Conservation (phyloP, 2,797 vertebrate genomes). For the Sebastes hubbsi region DNA sequence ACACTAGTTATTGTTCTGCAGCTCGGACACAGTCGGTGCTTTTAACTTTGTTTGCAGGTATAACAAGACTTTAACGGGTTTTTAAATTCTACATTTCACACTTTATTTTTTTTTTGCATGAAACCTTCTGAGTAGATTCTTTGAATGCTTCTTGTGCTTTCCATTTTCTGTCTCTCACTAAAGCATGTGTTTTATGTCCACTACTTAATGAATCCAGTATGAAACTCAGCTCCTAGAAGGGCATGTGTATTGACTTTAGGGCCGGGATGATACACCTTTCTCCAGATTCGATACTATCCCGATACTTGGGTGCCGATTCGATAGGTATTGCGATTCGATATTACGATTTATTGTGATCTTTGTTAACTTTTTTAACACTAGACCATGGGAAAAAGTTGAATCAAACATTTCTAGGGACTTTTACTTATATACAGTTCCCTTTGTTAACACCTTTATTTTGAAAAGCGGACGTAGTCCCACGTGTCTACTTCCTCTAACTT, state of each 20-base stretch:
- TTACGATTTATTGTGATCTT: too few relatives aligned
- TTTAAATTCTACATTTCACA: background rate
- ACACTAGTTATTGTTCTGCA: conserved; percentile 1
- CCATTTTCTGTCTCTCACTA: conserved; percentile 4
- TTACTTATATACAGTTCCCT: too few relatives aligned
- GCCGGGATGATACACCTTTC: too few relatives aligned
- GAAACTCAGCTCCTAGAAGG: conserved; percentile 54
- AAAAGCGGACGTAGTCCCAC: too few relatives aligned
- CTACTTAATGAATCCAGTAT: background rate
- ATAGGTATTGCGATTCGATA: too few relatives aligned
- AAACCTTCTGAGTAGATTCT: background rate
- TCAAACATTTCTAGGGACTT: too few relatives aligned
- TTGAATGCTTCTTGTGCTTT: conserved; percentile 5
- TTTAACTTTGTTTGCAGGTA: background rate
- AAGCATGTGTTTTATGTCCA: conserved; percentile 46
- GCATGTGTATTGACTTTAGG: conserved; percentile 26
- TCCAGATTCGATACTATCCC: too few relatives aligned
- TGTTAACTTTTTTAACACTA: too few relatives aligned
- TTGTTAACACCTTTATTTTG: too few relatives aligned
- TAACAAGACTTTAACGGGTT: background rate
- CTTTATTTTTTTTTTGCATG: background rate
- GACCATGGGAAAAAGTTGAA: too few relatives aligned
- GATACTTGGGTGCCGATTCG: too few relatives aligned
- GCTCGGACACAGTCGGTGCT: background rate
- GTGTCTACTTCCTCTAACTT: too few relatives aligned